Conservation (phyloP, 2,797 vertebrate genomes). For the Chelidonichthys spinosus region DNA sequence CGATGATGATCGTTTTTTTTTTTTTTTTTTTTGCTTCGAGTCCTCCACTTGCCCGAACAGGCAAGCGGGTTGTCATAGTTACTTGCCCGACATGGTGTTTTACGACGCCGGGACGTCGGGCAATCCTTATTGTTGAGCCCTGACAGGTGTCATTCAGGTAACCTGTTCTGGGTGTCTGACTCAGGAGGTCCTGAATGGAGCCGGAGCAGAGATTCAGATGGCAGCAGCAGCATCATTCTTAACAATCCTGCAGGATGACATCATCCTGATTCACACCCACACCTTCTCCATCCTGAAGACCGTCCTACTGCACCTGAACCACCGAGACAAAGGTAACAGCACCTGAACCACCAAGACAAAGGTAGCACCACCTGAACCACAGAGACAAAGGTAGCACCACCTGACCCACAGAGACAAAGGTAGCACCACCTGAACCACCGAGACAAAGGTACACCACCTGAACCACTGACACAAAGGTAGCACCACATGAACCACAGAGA, state of each 20-base stretch:
- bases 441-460: slow-evolving; percentile 2
- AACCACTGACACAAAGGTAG: background rate
- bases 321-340: slow-evolving; percentile 89
- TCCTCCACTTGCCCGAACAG: too few species aligned
- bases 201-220: slow-evolving; percentile 92
- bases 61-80: too few species aligned
- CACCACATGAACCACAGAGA: background rate
- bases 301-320: slow-evolving; percentile 93
- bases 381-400: background rate
- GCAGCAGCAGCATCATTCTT: slow-evolving; percentile 92
- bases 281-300: slow-evolving; percentile 93
- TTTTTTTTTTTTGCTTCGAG: too few species aligned
- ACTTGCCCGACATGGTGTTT: too few species aligned
- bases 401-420: background rate
- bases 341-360: background rate
- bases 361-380: background rate
- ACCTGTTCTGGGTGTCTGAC: slow-evolving; percentile 13
- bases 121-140: too few species aligned
- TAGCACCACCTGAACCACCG: background rate
- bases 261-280: slow-evolving; percentile 91
- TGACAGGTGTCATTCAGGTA: slow-evolving; percentile 14
- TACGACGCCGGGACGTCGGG: too few species aligned
- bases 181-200: slow-evolving; percentile 91
- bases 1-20: too few species aligned
- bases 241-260: slow-evolving; percentile 93